Evolutionary conservation across 30 jellyfish, hydroid and myxozoan genomes (phyloP).

Genomic region (Nemopilema nomurai): DNA sequence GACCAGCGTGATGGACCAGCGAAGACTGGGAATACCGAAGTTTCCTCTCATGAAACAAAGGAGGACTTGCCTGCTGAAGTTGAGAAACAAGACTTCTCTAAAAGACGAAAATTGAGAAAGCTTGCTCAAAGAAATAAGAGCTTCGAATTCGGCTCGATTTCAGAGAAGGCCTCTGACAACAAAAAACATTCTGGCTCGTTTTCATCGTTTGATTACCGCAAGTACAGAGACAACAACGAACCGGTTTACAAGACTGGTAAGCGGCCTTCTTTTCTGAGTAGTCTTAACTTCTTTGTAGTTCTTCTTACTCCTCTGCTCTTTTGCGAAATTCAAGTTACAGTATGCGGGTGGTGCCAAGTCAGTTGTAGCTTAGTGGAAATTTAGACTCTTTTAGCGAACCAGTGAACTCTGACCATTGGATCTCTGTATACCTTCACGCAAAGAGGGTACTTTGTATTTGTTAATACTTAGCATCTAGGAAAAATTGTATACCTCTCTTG

Average conservation of each 20-base stretch:
- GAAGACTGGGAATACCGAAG: background rate
- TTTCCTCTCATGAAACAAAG: background rate
- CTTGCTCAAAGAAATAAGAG: conserved; percentile 63
- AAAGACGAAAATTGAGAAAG: conserved; percentile 30
- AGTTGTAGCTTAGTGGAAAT: too few relatives aligned
- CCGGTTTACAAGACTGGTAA: conserved; percentile 30
- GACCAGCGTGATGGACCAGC: background rate
- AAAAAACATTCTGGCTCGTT: conserved; percentile 68
- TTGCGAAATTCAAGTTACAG: too few relatives aligned
- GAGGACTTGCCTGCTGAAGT: background rate
- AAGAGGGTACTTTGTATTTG: too few relatives aligned
- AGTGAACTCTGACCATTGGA: too few relatives aligned
- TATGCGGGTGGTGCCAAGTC: too few relatives aligned
- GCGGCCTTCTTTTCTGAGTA: background rate
- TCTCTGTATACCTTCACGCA: too few relatives aligned
- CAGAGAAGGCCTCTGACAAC: conserved; percentile 46
- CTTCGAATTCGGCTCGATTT: conserved; percentile 51
- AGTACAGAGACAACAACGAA: conserved; percentile 28
- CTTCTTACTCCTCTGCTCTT: too few relatives aligned
- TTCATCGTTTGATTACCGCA: conserved; percentile 65
- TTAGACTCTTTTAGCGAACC: too few relatives aligned
- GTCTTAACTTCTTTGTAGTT: too few relatives aligned
- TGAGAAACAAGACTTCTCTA: background rate
- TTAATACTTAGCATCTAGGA: too few relatives aligned
- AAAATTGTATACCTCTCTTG: too few relatives aligned